phyloP scores from a whole-genome alignment of 92 coral and sea anemone genomes.

The Porites divaricata region DNA sequence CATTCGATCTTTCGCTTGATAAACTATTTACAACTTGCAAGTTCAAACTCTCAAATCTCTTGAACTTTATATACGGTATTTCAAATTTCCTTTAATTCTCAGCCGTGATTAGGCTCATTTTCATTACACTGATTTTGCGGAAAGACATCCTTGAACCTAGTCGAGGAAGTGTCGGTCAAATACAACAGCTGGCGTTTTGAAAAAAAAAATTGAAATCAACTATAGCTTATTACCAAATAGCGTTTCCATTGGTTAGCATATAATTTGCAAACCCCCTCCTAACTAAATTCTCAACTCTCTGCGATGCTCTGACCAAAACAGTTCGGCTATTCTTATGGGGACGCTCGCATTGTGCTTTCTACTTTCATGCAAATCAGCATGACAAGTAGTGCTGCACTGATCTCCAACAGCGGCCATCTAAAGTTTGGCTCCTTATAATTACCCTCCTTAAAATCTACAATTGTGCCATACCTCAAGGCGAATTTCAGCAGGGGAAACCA shows the following conservation, averaged over 20 bases:
- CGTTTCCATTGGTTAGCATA: constrained; percentile 26
- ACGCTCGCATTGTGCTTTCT: constrained; percentile 9
- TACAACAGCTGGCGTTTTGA: constrained; percentile 13
- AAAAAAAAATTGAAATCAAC: constrained; percentile 23
- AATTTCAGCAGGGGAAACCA: background rate
- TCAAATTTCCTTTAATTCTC: constrained; percentile 17
- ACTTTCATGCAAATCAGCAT: constrained; percentile 35
- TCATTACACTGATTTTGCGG: constrained; percentile 37
- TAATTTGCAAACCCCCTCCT: constrained; percentile 22
- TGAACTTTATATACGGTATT: background rate
- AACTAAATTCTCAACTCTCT: constrained; percentile 17
- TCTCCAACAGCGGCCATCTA: constrained; percentile 37
- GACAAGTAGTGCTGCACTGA: background rate
- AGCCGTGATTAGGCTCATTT: constrained; percentile 37
- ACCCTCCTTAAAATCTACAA: background rate
- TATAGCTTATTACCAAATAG: constrained; percentile 30
- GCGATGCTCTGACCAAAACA: constrained; percentile 10
- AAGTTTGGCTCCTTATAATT: constrained; percentile 41
- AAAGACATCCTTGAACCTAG: constrained; percentile 17
- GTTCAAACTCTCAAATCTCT: background rate
- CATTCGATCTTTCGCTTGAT: background rate
- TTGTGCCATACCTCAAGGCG: background rate
- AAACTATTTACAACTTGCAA: background rate
- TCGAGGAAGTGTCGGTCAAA: constrained; percentile 18
- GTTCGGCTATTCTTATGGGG: constrained; percentile 11